These are phyloP conservation scores for Yponomeuta cagnagella DNA, from an alignment of 2,888 invertebrate species.

Conservation along the genomic window DNA sequence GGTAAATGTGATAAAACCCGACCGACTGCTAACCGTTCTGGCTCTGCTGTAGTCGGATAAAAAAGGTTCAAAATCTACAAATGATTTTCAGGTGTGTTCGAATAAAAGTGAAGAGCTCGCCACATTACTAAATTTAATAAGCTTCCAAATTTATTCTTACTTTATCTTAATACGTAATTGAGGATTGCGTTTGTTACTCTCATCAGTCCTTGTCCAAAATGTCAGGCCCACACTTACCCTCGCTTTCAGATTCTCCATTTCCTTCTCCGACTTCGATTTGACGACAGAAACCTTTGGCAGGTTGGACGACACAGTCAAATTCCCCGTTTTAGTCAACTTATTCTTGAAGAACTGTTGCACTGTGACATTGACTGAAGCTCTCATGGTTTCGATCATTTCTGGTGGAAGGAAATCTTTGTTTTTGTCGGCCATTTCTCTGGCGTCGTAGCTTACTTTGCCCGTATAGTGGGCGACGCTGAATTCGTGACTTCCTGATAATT, in stretches of 20 bases:
- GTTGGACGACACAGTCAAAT: constrained; percentile 78
- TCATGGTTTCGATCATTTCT: constrained; percentile 91
- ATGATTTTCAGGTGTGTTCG: too few relatives aligned
- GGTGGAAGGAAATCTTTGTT: constrained; percentile 94
- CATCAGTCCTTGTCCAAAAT: not conserved
- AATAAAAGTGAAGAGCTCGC: too few relatives aligned
- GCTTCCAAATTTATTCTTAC: too few relatives aligned
- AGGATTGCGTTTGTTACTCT: too few relatives aligned
- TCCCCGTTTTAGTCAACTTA: constrained; percentile 90
- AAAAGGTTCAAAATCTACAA: too few relatives aligned
- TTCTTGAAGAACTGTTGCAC: constrained; percentile 88
- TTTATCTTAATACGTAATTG: too few relatives aligned
- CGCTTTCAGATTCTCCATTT: constrained; percentile 63
- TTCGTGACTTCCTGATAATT: constrained; percentile 77
- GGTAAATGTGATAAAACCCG: too few relatives aligned
- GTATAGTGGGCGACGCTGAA: constrained; percentile 94
- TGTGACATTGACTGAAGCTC: constrained; percentile 81
- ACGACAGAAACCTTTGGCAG: constrained; percentile 46
- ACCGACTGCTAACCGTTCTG: too few relatives aligned
- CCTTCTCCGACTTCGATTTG: constrained; percentile 63
- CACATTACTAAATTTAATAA: too few relatives aligned
- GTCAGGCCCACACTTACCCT: constrained; percentile 52
- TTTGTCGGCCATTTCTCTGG: constrained; percentile 88
- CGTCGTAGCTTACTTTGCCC: constrained; percentile 90
- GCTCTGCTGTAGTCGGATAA: too few relatives aligned